Evolutionary conservation across 2,888 invertebrate genomes (phyloP).

Genomic region (Isotomurus palustris): DNA sequence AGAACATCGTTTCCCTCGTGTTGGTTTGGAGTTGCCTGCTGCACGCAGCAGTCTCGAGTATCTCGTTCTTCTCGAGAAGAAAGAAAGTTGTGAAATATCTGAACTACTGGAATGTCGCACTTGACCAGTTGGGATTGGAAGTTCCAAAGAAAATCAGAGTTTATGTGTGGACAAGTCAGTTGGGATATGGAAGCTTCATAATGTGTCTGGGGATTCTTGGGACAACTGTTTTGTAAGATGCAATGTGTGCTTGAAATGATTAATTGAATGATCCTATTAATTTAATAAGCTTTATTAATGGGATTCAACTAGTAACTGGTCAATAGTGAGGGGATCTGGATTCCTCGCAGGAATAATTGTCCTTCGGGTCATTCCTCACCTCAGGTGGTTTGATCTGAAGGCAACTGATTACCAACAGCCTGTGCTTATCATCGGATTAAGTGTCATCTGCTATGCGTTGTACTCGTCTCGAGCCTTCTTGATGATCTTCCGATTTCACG

Average conservation of each 20-base stretch:
- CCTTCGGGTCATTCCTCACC: no score
- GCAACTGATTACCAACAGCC: no score
- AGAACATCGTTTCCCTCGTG: constrained; percentile 42
- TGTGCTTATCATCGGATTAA: no score
- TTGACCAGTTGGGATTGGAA: constrained; percentile 24
- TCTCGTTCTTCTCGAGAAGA: constrained; percentile 28
- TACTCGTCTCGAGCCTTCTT: constrained; percentile 36
- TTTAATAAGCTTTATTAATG: no score
- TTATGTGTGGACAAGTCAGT: constrained; percentile 31
- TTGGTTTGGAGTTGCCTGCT: constrained; percentile 43
- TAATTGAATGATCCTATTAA: no score
- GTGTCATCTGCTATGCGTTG: constrained; percentile 38
- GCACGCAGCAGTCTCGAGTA: constrained; percentile 32
- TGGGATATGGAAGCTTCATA: constrained; percentile 28
- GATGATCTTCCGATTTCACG: constrained; percentile 39
- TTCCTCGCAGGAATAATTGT: no score
- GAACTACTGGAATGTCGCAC: constrained; percentile 40
- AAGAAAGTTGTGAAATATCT: constrained; percentile 32
- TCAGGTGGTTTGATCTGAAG: no score
- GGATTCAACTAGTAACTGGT: no score
- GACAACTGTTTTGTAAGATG: no score
- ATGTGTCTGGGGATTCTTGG: no score
- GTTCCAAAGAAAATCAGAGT: constrained; percentile 20
- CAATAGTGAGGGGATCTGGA: no score
- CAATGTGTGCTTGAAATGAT: no score